A percentile compares a stretch with the other conserved stretches of the same genome.
Conservation (phyloP, 2,113 vertebrate species). For the Sorex fumeus region DNA sequence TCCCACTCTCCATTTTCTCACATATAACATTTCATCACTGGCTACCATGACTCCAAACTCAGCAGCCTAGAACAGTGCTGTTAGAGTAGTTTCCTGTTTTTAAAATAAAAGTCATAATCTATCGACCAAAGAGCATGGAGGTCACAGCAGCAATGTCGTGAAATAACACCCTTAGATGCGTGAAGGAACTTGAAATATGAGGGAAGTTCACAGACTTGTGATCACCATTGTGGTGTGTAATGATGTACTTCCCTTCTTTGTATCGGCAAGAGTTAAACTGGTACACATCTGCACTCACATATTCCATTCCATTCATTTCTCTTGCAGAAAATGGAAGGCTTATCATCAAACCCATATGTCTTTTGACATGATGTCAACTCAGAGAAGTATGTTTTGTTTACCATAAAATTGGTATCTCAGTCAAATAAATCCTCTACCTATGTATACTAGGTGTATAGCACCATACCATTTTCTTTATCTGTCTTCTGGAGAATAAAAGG, state of each 20-base stretch:
- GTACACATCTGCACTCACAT: conserved; percentile 72
- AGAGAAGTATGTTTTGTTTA: conserved; percentile 74
- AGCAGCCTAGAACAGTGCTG: background rate
- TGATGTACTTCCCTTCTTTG: conserved; percentile 62
- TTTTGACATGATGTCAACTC: conserved; percentile 76
- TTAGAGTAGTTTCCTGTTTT: background rate
- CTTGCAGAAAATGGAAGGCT: conserved; percentile 67
- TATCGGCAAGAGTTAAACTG: conserved; percentile 61
- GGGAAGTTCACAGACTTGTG: background rate
- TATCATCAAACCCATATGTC: conserved; percentile 58
- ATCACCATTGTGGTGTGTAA: background rate
- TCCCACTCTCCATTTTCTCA: background rate
- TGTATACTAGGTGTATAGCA: background rate
- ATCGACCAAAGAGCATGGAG: background rate
- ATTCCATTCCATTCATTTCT: conserved; percentile 67
- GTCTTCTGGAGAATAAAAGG: conserved; percentile 51
- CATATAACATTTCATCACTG: background rate
- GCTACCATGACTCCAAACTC: conserved; percentile 14
- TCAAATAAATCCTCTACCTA: conserved; percentile 38
- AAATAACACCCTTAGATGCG: conserved; percentile 53
- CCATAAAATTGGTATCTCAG: background rate
- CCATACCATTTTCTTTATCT: conserved; percentile 36
- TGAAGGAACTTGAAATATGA: conserved; percentile 54
- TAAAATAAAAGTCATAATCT: background rate
- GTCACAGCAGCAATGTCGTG: background rate